Evolutionary conservation across 2,888 invertebrate species (phyloP).

Genomic region (Pristionchus mayeri): DNA sequence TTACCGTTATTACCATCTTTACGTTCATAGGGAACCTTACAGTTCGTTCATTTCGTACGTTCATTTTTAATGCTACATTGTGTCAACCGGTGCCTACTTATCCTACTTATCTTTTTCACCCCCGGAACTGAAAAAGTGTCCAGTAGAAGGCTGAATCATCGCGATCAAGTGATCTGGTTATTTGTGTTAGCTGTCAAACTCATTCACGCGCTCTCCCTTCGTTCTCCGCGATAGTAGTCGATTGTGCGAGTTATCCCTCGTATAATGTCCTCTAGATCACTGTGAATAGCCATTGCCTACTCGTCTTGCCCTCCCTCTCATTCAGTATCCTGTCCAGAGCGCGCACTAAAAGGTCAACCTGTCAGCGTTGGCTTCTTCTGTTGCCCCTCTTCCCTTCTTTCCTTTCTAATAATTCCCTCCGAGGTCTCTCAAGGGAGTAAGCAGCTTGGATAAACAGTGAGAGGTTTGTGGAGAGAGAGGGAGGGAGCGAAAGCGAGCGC

Average conservation of each 20-base stretch:
- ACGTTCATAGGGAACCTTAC: no score
- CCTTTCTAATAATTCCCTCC: background rate
- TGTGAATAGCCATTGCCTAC: background rate
- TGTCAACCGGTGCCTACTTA: no score
- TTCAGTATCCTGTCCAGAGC: background rate
- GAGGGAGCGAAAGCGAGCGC: no score
- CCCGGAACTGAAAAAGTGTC: no score
- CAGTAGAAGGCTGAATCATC: background rate
- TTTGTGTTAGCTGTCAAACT: background rate
- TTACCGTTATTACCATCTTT: no score
- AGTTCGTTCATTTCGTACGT: no score
- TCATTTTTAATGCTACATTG: no score
- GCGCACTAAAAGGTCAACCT: slow-evolving; percentile 11
- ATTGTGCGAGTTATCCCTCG: background rate
- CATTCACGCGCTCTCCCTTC: background rate
- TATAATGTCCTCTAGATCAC: background rate
- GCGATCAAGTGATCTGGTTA: background rate
- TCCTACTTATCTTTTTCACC: no score
- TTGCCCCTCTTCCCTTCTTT: background rate
- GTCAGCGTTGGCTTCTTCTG: background rate
- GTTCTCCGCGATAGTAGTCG: background rate
- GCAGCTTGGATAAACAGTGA: slow-evolving; percentile 38
- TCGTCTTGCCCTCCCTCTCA: background rate
- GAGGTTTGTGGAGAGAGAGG: background rate
- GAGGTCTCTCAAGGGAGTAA: slow-evolving; percentile 31